Percentiles rank a stretch among this genome's conserved stretches.
Conservation (phyloP, 2,888 invertebrate species). For the Drosophila engyochracea region DNA sequence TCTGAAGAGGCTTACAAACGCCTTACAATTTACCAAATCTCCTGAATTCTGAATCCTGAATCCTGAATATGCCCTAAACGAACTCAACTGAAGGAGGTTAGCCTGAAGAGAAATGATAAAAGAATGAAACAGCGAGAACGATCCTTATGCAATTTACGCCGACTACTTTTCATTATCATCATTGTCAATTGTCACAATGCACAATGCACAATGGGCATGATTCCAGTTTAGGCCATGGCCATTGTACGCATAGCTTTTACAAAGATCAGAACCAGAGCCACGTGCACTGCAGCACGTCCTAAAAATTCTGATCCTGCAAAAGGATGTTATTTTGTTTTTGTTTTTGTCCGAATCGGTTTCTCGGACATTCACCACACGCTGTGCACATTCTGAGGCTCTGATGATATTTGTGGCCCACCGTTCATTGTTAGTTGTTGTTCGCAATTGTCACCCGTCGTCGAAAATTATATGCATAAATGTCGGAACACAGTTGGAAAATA, state of each 20-base stretch:
- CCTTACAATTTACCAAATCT: constrained; percentile 46
- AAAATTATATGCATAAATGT: constrained; percentile 74
- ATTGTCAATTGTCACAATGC: constrained; percentile 51
- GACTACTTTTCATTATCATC: constrained; percentile 71
- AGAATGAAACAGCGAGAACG: constrained; percentile 33
- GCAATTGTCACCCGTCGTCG: constrained; percentile 47
- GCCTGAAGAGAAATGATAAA: constrained; percentile 17
- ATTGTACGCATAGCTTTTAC: constrained; percentile 27
- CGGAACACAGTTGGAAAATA: constrained; percentile 46
- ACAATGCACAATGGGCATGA: constrained; percentile 37
- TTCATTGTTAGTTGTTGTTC: constrained; percentile 63
- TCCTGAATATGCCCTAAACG: constrained; percentile 4
- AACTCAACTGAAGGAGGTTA: constrained; percentile 4
- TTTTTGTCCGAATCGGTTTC: constrained; percentile 64
- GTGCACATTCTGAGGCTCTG: constrained; percentile 65
- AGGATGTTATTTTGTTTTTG: constrained; percentile 44
- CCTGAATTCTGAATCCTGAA: not conserved
- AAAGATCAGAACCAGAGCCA: constrained; percentile 39
- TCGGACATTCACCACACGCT: constrained; percentile 76
- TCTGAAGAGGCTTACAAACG: constrained; percentile 79
- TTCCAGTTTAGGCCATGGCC: constrained; percentile 43
- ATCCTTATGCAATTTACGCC: constrained; percentile 76
- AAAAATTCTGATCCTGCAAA: constrained; percentile 27
- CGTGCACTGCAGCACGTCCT: constrained; percentile 57
- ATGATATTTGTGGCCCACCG: constrained; percentile 73